Evolutionary conservation across 1,140 invertebrate species (phyloP).

Genomic region (Drosophila grimshawi): DNA sequence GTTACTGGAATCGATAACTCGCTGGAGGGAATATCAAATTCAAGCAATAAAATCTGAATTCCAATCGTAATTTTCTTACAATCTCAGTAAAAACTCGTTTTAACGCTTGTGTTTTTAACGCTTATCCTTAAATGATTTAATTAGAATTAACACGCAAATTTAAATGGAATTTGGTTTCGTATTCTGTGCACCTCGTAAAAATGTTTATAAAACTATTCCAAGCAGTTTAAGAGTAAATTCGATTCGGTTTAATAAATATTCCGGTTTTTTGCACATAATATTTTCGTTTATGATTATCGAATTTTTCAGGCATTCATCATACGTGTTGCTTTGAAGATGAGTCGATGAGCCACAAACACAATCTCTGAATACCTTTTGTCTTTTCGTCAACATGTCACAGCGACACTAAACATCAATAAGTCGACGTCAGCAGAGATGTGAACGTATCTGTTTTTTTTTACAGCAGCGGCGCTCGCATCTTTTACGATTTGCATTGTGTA

Average conservation of each 20-base stretch:
- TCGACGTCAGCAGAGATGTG: conserved; percentile 21
- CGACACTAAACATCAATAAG: conserved; percentile 74
- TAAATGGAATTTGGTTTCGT: background rate
- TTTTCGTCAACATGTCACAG: conserved; percentile 77
- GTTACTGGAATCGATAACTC: too few relatives aligned
- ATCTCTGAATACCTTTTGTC: conserved; percentile 58
- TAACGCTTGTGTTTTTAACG: background rate
- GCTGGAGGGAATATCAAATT: too few relatives aligned
- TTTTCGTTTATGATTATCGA: conserved; percentile 23
- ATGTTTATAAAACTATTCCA: background rate
- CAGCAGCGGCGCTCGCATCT: conserved; percentile 26
- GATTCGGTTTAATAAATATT: conserved; percentile 10
- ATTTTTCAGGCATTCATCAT: conserved; percentile 80
- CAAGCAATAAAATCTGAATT: too few relatives aligned
- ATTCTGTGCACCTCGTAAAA: background rate
- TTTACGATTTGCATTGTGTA: conserved; percentile 73
- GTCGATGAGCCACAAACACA: conserved; percentile 13
- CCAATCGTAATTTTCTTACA: too few relatives aligned
- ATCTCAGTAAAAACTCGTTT: too few relatives aligned
- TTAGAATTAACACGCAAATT: conserved; percentile 7
- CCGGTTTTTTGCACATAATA: conserved; percentile 15
- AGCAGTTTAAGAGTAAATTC: conserved; percentile 19
- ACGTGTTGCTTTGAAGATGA: conserved; percentile 8
- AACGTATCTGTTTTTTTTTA: conserved; percentile 49
- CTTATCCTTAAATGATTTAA: conserved; percentile 6